Evolutionary conservation across 1,140 invertebrate genomes (phyloP), one percentile per base, ranked within the genome.

Genomic region (Subanguina moxae): DNA sequence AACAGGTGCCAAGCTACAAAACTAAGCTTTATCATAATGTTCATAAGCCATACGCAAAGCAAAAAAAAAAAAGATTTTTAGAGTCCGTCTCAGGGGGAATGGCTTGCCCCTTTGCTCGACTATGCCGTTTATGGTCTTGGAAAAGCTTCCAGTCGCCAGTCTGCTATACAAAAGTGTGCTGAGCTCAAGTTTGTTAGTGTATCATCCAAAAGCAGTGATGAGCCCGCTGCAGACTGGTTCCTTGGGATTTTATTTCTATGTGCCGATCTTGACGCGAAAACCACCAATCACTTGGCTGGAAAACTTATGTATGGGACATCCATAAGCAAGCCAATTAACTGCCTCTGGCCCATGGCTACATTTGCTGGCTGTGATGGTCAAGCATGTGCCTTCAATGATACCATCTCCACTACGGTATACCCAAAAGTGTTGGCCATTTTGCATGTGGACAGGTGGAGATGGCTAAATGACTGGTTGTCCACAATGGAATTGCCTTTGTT

Each of bases 401-500:
- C 30, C 23, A 30, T 68, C 30, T 43, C 66, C 28, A 46, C 32
- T 27, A 46, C 38, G n/a, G 57, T 68, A 17, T 68, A 46, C 38
- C 65, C 66, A 32, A 43, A 42, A 17, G 61, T 52, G 30, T 19
- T 68, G 25, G 28, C 42, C n/a, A 19, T 62, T 38, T 9, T 68
- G 1, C 61, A 57, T 15, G 23, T 21, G 25, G 5, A 1, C 1
- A 38, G 13, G 11, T 68, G 58, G 19, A 19, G 38, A 42, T 25
- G 28, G 15, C 11, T 68, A 28, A 27, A 46, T 30, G 25, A 9
- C 1, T 62, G 58, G 23, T 45, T 63, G 38, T 48, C 17, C 21
- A 30, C 38, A 28, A 42, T 56, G 38, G 43, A 56, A 65, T 56
- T 68, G 42, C 66, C 66, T 17, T 59, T 68, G n/a, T 62, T 68